phyloP scores from a whole-genome alignment of 2,888 invertebrate species.

The Coelopa pilipes region DNA sequence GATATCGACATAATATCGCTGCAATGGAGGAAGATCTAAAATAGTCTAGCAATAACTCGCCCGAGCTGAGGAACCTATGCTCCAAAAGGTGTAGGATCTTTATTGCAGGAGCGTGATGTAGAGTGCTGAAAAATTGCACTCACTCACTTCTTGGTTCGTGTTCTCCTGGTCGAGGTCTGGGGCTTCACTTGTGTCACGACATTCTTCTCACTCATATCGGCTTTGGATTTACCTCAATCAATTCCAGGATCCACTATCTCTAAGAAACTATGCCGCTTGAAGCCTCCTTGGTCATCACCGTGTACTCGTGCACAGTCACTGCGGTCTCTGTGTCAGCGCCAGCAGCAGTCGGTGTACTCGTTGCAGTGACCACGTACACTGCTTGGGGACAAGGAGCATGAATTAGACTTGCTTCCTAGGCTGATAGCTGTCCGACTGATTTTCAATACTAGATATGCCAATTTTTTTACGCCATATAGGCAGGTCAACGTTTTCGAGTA shows the following conservation, averaged over 20 bases:
- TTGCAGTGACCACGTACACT: neutral
- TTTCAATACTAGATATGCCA: constrained; percentile 27
- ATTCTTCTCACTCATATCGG: constrained; percentile 1
- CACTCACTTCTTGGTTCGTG: constrained; percentile 13
- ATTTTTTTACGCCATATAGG: constrained; percentile 10
- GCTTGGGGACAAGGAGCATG: neutral
- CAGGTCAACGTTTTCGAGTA: constrained; percentile 20
- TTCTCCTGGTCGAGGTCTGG: neutral
- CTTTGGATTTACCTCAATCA: constrained; percentile 1
- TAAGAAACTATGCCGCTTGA: constrained; percentile 25
- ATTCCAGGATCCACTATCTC: constrained; percentile 20
- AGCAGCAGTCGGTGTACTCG: neutral
- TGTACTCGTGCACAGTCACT: constrained; percentile 28
- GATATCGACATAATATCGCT: no score
- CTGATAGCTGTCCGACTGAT: constrained; percentile 13
- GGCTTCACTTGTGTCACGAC: constrained; percentile 28
- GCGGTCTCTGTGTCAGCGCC: neutral
- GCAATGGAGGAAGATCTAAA: no score
- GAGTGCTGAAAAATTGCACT: constrained; percentile 21
- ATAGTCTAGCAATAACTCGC: no score
- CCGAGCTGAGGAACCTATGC: no score
- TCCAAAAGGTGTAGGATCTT: neutral
- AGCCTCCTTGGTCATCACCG: constrained; percentile 53
- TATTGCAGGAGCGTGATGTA: constrained; percentile 15
- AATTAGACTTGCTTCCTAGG: neutral